Evolutionary conservation across 2,797 vertebrate species (phyloP), one percentile per base, ranked within the genome.

Genomic region (Scolopax bukidnonensis): DNA sequence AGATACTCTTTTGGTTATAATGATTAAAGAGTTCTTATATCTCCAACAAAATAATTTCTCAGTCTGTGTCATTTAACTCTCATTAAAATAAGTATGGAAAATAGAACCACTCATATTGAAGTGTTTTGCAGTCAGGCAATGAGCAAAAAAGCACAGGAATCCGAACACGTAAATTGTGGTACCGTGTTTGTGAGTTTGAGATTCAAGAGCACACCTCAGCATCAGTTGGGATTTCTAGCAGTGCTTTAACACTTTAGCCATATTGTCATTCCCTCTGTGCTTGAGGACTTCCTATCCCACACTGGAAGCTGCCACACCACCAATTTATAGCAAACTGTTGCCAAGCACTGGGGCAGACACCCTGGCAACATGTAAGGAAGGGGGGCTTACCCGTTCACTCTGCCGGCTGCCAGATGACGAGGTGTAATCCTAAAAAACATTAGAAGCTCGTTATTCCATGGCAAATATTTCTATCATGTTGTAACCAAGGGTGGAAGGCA

Each of bases 321-420:
- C 51, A 24, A 27, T 75, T 53, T 10, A 48, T 60, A 53, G 33
- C 32, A 68, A 48, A 57, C 50, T 32, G 51, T 23, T 70, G 68
- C 65, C 89, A 68, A 73, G 64, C 28, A 4, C 16, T 47, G 50
- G 65, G 48, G 20, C 76, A 41, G 24, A 57, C 48, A 47, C 38
- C 38, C n/a, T 59, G 50, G 50, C 40, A 63, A 14, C 11, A 19
- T 0, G 0, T 4, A 64, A 61, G 43, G 65, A 63, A 64, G 33
- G 33, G 77, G 16, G 4, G 23, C 95, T 96, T 88, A 97, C 96
- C 90, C 81, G 86, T 73, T 95, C 95, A 15, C 48, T 92, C 67
- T 97, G 95, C 5, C 16, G 73, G 71, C 53, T 73, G 30, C 88
- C 93, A 60, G 88, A 90, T 2, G 60, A 14, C 1, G 87, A 90